Evolutionary conservation across 2,888 invertebrate genomes (phyloP), one percentile per base, ranked within the genome.

Genomic region (Stenodema calcarata): DNA sequence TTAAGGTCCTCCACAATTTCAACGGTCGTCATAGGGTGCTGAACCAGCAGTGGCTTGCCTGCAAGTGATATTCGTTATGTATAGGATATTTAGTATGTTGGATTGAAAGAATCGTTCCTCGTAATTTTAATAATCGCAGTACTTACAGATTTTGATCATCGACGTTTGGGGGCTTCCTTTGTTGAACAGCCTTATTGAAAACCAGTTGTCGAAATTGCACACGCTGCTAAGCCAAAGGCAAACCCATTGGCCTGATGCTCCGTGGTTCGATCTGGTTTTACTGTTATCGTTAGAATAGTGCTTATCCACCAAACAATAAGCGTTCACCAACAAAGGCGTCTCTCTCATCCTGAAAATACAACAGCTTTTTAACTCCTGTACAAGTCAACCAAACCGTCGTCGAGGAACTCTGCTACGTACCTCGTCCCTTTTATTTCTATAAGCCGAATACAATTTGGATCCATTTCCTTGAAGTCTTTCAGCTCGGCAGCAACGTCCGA

Each of bases 41-140:
- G 54, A 30, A 69, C 62, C 30, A 84, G 76, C 6, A 44, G 9
- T 41, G 82, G 78, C 42, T 85, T 87, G 79, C 87, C 87, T 87
- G 69, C 35, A 76, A 23, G 62, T 16, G 11, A 81, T 50, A 78
- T 30, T 7, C 6, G 27, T 70, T 50, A 1, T 4, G 16, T 14
- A n/a, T 18, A 1, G n/a, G 50, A 3, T 50, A 4, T 1, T 4
- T n/a, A 50, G 16, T 35, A 2, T 16, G 3, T 47, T 47, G 47
- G 35, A 4, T 7, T 35, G 35, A 35, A 47, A 16, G 12, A 12
- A 47, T 12, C 12, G 47, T 47, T 3, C 47, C 1, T 47, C 6
- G n/a, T 16, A 7, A 50, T 16, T 1, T 16, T 18, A 23, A 1
- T 62, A 62, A 0, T 9, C 12, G n/a, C 16, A 6, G n/a, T 30